Evolutionary conservation across 2,888 invertebrate genomes (phyloP), one percentile per base, ranked within the genome.

Genomic region (Camptogramma bilineatum): DNA sequence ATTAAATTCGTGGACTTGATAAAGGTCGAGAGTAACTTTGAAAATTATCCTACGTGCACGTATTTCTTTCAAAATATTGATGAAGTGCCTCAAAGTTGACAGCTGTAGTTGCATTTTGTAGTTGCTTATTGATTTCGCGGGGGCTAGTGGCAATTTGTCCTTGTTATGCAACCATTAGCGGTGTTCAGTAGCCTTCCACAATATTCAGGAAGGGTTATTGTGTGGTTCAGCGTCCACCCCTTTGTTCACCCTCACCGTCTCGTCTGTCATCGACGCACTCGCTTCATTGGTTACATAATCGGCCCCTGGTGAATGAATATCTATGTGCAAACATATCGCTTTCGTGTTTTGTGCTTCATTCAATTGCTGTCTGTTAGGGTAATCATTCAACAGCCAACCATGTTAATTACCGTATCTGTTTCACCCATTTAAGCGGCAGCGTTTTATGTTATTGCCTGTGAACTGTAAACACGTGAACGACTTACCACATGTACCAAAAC

Each of bases 151-250:
- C 56, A 68, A 77, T 75, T 72, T 78, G 78, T 79, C 71, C 69
- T 64, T 71, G 64, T 67, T 64, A 68, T 68, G 73, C 69, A 72
- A 70, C 81, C 84, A 86, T 87, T 85, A 86, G 79, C 73, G 63
- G 67, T 75, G 76, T 81, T 83, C 78, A 83, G 70, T 81, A 76
- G 72, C 73, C 73, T 76, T 73, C 70, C 72, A 83, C 77, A 82
- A 78, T 78, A 76, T 82, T 77, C 81, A 77, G 80, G 80, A 85
- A 86, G 83, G 86, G 88, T 84, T 87, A 81, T 84, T 85, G 80
- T 82, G 74, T 75, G 73, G 71, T 70, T 71, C 79, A 73, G 73
- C 81, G 71, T 71, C 70, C 79, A 76, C 76, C 81, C 84, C 84
- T 85, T 84, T 87, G 81, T 84, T 75, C 77, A 73, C 72, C 72